Evolutionary conservation across 2,888 invertebrate species (phyloP), one percentile per base, ranked within the genome.

Genomic region (Drosophila planitibia): DNA sequence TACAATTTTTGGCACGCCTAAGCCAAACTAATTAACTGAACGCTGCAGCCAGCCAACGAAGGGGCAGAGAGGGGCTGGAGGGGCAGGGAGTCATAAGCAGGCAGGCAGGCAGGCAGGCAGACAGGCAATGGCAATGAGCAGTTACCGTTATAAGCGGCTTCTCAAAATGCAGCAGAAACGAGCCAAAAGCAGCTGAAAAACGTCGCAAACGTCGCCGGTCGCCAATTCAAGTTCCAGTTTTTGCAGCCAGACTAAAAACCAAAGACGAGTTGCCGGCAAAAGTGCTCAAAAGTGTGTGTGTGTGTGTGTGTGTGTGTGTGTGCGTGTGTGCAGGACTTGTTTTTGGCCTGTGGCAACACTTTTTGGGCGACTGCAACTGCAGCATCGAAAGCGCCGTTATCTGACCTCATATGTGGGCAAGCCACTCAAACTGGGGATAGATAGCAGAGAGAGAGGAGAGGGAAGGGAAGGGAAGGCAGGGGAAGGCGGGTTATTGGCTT

Each of bases 341-440:
- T 84, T 85, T 84, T 82, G 84, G 86, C 76, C 65, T 78, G 82
- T 75, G 75, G 79, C 85, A 81, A 71, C 62, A 55, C 54, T 37
- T 68, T 68, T 51, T 68, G 68, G 82, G 60, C 61, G 60, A 67
- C 61, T 70, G 70, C 78, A 77, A 74, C 78, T 55, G 74, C 79
- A 35, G 14, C 35, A 54, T 37, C 72, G 57, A 70, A 68, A 70
- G 70, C 66, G 65, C 85, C 89, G 85, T 85, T 85, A 85, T 83
- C 64, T 85, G 85, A 82, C 85, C 85, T 80, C 85, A 88, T 88
- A 85, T 85, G 76, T 64, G 85, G 75, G 58, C 82, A 83, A 80
- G 66, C 61, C 64, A 71, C 67, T 49, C n/a, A 19, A 28, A 12
- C 25, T 19, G 54, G 5, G 28, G 2, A 25, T 0, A 28, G 68